Conservation (phyloP, 2,888 invertebrate genomes). For the Synergus laeviventris region DNA sequence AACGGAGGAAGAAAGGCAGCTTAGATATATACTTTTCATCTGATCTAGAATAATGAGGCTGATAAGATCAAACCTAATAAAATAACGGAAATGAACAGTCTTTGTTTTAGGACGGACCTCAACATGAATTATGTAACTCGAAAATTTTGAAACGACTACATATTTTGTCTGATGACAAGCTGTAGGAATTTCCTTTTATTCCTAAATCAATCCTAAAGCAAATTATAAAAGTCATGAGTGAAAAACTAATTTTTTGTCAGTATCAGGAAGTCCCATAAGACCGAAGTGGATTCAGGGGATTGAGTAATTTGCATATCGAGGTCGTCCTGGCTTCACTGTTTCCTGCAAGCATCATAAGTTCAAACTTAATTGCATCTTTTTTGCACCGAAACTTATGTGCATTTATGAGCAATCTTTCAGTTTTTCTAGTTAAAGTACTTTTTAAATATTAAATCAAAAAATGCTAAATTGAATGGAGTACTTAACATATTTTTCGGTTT, state of each 20-base stretch:
- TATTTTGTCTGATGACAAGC: not conserved
- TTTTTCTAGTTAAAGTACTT: not conserved
- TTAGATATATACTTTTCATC: conserved; percentile 28
- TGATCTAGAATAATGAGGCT: conserved; percentile 6
- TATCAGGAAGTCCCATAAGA: not conserved
- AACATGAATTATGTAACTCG: not conserved
- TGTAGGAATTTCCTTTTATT: not conserved
- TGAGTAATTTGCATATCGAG: not conserved
- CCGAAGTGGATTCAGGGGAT: not conserved
- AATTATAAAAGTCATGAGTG: not conserved
- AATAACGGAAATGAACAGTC: conserved; percentile 14
- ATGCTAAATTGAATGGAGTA: not conserved
- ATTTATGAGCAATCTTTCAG: not conserved
- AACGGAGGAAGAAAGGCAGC: conserved; percentile 25
- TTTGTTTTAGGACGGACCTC: conserved; percentile 6
- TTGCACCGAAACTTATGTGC: not conserved
- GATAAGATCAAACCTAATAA: conserved; percentile 31
- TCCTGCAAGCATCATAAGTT: not conserved
- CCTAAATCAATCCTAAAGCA: too few relatives aligned
- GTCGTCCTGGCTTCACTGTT: not conserved
- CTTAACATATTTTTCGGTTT: not conserved
- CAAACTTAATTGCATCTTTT: too few relatives aligned
- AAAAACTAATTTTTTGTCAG: not conserved
- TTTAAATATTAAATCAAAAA: too few relatives aligned
- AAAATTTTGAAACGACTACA: not conserved